Base-by-base conservation (phyloP, 1,140 invertebrate genomes). In the Gonioctena quinquepunctata region DNA sequence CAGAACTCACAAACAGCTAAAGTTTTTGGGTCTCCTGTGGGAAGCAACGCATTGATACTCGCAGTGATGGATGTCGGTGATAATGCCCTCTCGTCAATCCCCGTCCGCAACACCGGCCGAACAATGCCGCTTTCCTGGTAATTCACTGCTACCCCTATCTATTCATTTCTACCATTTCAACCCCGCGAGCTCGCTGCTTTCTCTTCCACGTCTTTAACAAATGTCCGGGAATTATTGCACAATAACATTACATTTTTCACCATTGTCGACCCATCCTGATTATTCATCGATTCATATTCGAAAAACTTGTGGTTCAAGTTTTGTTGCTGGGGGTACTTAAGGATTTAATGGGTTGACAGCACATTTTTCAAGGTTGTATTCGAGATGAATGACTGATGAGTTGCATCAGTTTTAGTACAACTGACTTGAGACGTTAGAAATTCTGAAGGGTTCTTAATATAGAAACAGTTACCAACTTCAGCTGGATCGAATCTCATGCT, bases 31-130 rank as follows among this genome's bases (percentile, higher is more conserved):
- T 77, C 78, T 82, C 81, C 81, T 81, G 81, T 81, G 81, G 81
- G 81, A 82, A 82, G 81, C 68, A 70, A 75, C 74, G 76, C 80
- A 83, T 82, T 83, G 82, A 83, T 83, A 83, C 81, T 79, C 77
- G 79, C 71, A 71, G 79, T 83, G 82, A 83, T 82, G 79, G 79
- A 83, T 83, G 80, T 71, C 70, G 72, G 82, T 77, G 82, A 83
- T 83, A 83, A 83, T 83, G 79, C 79, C 78, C 79, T 77, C 77
- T 82, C 82, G 81, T 83, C 82, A 83, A 83, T 83, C 77, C 82
- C 79, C 80, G 82, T 83, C 82, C 79, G 77, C 78, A 80, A 76
- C 80, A 80, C 76, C 76, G 76, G 76, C 76, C 79, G 80, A 79
- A 80, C 81, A 82, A 82, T 82, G 79, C 80, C 79, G 74, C 68